Conservation (phyloP, 2,888 invertebrate species). For the Disparrhopalites patrizii region DNA sequence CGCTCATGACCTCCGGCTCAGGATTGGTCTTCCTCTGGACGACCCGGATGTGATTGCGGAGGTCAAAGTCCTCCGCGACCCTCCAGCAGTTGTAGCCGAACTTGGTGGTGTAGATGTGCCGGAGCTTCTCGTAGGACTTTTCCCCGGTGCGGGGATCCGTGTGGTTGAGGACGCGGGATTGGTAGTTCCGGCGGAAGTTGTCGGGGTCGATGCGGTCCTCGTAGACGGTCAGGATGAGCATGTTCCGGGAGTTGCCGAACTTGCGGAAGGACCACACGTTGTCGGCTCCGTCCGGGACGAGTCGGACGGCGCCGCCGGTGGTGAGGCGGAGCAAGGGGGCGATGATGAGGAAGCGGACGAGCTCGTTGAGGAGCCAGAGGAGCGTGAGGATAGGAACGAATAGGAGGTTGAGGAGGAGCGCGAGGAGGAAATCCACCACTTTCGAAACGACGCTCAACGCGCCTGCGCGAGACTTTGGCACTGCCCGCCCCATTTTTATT, state of each 20-base stretch:
- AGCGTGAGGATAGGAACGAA: slow-evolving; percentile 33
- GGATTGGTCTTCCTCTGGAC: slow-evolving; percentile 26
- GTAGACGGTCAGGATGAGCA: slow-evolving; percentile 32
- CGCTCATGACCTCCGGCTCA: slow-evolving; percentile 29
- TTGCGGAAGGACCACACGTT: slow-evolving; percentile 40
- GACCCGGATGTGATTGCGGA: slow-evolving; percentile 35
- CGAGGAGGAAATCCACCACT: neutral
- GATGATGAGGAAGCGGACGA: slow-evolving; percentile 28
- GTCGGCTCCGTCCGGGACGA: slow-evolving; percentile 38
- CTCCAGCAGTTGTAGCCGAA: slow-evolving; percentile 41
- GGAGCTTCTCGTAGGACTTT: slow-evolving; percentile 37
- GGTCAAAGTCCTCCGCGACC: slow-evolving; percentile 32
- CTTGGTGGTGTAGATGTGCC: slow-evolving; percentile 29
- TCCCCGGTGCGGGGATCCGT: slow-evolving; percentile 21
- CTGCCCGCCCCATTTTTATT: too few species aligned
- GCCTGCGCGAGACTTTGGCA: too few species aligned
- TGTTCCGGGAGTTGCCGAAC: slow-evolving; percentile 36
- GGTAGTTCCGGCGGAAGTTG: slow-evolving; percentile 29
- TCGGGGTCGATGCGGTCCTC: slow-evolving; percentile 29
- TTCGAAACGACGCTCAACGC: too few species aligned
- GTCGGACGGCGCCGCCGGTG: slow-evolving; percentile 16
- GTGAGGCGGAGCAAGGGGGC: slow-evolving; percentile 21
- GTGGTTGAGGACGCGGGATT: slow-evolving; percentile 32
- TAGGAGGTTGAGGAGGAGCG: slow-evolving; percentile 29
- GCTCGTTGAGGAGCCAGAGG: slow-evolving; percentile 35